Evolutionary conservation across 1,140 invertebrate species (phyloP).

Genomic region (Helicoverpa zea): DNA sequence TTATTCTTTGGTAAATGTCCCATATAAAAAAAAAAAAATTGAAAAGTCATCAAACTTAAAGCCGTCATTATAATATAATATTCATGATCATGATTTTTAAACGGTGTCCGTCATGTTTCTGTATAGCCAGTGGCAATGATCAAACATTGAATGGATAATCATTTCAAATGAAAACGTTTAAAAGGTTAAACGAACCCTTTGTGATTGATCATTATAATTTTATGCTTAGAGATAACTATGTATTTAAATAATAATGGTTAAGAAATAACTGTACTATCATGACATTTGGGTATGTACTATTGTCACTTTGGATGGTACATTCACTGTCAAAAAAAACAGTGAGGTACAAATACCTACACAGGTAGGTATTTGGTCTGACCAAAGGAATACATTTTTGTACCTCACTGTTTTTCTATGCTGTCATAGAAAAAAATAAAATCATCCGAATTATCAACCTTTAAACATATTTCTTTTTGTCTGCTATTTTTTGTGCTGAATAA

Average conservation of each 20-base stretch:
- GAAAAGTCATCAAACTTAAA: constrained; percentile 1
- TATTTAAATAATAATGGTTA: not conserved
- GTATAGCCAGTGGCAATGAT: constrained; percentile 7
- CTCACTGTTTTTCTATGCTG: too few relatives aligned
- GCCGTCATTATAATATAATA: not conserved
- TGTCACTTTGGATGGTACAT: too few relatives aligned
- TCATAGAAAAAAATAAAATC: too few relatives aligned
- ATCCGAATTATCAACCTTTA: too few relatives aligned
- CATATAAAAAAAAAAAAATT: not conserved
- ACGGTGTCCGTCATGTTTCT: not conserved
- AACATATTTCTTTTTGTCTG: too few relatives aligned
- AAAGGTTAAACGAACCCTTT: not conserved
- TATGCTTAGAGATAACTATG: not conserved
- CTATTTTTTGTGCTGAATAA: too few relatives aligned
- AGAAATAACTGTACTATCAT: too few relatives aligned
- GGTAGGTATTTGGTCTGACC: too few relatives aligned
- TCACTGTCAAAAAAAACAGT: too few relatives aligned
- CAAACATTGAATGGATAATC: not conserved
- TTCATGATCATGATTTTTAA: constrained; percentile 19
- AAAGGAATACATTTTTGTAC: too few relatives aligned
- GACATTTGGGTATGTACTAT: too few relatives aligned
- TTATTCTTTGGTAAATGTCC: not conserved
- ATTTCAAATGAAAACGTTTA: not conserved
- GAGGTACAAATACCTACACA: too few relatives aligned
- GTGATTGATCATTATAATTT: constrained; percentile 1